Evolutionary conservation across 2,888 invertebrate species (phyloP).

Genomic region (Heliconius erato): DNA sequence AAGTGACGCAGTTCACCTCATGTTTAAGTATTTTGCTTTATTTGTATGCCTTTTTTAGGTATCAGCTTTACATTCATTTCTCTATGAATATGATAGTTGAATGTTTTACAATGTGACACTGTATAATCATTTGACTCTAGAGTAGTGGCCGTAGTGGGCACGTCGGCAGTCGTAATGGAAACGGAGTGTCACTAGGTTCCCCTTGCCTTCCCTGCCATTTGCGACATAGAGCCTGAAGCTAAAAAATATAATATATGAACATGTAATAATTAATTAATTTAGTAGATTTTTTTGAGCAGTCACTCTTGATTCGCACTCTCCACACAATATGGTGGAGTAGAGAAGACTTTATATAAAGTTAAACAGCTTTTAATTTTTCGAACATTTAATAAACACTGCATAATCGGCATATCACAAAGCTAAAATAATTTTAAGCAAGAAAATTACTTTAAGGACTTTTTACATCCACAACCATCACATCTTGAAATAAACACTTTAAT

Average conservation of each 20-base stretch:
- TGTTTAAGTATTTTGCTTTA: slow-evolving; percentile 35
- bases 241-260: too few relatives aligned
- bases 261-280: too few relatives aligned
- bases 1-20: slow-evolving; percentile 41
- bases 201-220: too few relatives aligned
- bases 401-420: not conserved
- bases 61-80: not conserved
- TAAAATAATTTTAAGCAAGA: not conserved
- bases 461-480: not conserved
- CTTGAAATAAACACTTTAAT: not conserved
- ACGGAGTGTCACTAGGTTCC: too few relatives aligned
- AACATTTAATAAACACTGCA: not conserved
- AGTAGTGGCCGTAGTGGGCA: too few relatives aligned
- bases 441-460: not conserved
- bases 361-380: not conserved
- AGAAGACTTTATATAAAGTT: not conserved
- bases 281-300: too few relatives aligned
- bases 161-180: too few relatives aligned
- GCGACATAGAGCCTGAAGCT: too few relatives aligned
- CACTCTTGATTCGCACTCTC: too few relatives aligned
- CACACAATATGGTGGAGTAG: not conserved
- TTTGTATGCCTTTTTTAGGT: slow-evolving; percentile 16
- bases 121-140: not conserved
- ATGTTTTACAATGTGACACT: not conserved
- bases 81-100: not conserved